phyloP scores from a whole-genome alignment of 2,888 invertebrate species.

The Andrena praecox region DNA sequence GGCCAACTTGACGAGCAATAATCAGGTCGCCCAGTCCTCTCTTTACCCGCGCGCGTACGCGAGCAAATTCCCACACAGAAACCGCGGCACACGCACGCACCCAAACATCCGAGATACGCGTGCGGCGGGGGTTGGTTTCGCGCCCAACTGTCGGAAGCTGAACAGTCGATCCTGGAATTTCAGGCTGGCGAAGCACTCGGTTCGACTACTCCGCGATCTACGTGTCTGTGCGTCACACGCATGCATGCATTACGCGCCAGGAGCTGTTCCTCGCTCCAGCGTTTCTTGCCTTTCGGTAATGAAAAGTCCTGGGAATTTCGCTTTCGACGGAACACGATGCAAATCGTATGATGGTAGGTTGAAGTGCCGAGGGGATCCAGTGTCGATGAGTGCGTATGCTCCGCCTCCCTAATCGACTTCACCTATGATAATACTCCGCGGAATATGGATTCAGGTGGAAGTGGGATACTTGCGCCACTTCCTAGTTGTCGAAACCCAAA shows the following conservation, averaged over 20 bases:
- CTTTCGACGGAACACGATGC: background rate
- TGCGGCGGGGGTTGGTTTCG: conserved; percentile 60
- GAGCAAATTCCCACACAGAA: conserved; percentile 46
- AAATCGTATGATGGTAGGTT: background rate
- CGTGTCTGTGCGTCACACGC: conserved; percentile 12
- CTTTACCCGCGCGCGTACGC: conserved; percentile 26
- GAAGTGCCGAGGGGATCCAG: too few relatives aligned
- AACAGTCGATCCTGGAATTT: conserved; percentile 68
- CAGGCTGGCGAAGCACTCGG: conserved; percentile 59
- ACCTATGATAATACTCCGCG: too few relatives aligned
- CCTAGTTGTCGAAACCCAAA: too few relatives aligned
- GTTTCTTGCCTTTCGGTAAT: background rate
- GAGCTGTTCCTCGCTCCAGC: background rate
- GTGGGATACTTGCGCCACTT: too few relatives aligned
- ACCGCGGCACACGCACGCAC: conserved; percentile 45
- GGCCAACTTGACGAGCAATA: conserved; percentile 40
- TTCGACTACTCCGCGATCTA: conserved; percentile 26
- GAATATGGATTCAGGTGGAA: too few relatives aligned
- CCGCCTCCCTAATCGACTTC: too few relatives aligned
- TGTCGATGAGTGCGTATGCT: too few relatives aligned
- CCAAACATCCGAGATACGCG: conserved; percentile 44
- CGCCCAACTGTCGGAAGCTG: conserved; percentile 67
- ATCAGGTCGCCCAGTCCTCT: conserved; percentile 21
- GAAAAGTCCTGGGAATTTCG: background rate
- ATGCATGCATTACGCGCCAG: background rate